Conservation (phyloP, 2,888 invertebrate species). For the Eilema sororculum region DNA sequence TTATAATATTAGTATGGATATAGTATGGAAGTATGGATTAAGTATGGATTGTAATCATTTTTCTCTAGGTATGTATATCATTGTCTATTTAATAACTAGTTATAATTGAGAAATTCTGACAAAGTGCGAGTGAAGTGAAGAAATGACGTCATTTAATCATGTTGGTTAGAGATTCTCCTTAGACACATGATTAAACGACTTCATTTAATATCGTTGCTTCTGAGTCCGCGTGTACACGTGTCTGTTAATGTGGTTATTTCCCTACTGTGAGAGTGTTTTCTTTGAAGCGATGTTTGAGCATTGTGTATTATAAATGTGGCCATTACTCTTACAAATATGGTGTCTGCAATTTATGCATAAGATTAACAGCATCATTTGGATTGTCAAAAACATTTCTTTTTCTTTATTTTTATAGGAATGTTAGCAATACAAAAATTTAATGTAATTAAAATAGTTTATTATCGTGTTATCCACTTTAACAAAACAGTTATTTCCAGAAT, state of each 20-base stretch:
- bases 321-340: conserved; percentile 4
- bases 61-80: too few species aligned
- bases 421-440: too few species aligned
- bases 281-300: conserved; percentile 55
- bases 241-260: background rate
- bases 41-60: too few species aligned
- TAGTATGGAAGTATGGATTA: too few species aligned
- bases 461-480: background rate
- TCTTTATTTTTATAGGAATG: too few species aligned
- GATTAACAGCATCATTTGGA: conserved; percentile 4
- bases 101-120: background rate
- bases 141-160: too few species aligned
- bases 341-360: conserved; percentile 4
- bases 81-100: background rate
- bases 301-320: conserved; percentile 58
- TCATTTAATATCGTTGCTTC: background rate
- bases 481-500: background rate
- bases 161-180: background rate
- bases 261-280: background rate
- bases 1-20: too few species aligned
- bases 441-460: background rate
- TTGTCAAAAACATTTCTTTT: background rate
- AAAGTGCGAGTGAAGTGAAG: background rate
- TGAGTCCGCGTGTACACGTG: conserved; percentile 4
- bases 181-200: background rate